These are phyloP conservation scores for Euura saliciscinereae DNA, from an alignment of 1,140 invertebrate genomes.

Conservation along the genomic window DNA sequence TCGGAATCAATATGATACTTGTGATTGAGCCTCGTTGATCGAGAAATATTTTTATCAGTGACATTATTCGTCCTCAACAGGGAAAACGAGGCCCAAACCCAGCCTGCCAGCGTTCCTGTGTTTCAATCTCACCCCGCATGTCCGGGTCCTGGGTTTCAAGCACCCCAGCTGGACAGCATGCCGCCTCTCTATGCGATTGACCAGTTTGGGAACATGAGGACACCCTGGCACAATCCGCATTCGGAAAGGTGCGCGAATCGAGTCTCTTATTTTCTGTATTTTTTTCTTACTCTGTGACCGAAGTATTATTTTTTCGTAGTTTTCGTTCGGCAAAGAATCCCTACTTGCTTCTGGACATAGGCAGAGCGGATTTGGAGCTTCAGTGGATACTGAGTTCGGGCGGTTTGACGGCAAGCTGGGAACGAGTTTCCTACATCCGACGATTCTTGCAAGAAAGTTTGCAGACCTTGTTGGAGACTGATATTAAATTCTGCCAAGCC, in stretches of 20 bases:
- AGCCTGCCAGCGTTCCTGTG: slow-evolving; percentile 41
- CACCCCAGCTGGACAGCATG: slow-evolving; percentile 40
- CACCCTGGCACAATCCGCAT: slow-evolving; percentile 63
- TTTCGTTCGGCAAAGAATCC: slow-evolving; percentile 60
- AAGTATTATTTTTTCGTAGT: slow-evolving; percentile 39
- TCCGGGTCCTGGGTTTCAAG: slow-evolving; percentile 41
- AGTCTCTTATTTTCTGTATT: not conserved
- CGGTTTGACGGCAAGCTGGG: slow-evolving; percentile 57
- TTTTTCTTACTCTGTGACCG: not conserved
- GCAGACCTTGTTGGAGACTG: slow-evolving; percentile 75
- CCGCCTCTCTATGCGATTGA: slow-evolving; percentile 51
- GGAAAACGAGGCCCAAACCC: slow-evolving; percentile 42
- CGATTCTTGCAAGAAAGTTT: slow-evolving; percentile 74
- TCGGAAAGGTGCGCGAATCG: slow-evolving; percentile 53
- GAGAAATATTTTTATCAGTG: not conserved
- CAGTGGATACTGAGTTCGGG: slow-evolving; percentile 61
- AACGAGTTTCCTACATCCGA: slow-evolving; percentile 58
- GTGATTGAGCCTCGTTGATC: slow-evolving; percentile 6
- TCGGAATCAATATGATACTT: slow-evolving; percentile 18
- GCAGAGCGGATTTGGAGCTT: slow-evolving; percentile 63
- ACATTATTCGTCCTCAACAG: slow-evolving; percentile 29
- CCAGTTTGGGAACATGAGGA: slow-evolving; percentile 57
- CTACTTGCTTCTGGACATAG: slow-evolving; percentile 62
- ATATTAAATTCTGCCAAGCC: slow-evolving; percentile 86
- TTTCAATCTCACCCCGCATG: slow-evolving; percentile 42